phyloP scores from a whole-genome alignment of 1,140 invertebrate species.

The Meloidogyne exigua region DNA sequence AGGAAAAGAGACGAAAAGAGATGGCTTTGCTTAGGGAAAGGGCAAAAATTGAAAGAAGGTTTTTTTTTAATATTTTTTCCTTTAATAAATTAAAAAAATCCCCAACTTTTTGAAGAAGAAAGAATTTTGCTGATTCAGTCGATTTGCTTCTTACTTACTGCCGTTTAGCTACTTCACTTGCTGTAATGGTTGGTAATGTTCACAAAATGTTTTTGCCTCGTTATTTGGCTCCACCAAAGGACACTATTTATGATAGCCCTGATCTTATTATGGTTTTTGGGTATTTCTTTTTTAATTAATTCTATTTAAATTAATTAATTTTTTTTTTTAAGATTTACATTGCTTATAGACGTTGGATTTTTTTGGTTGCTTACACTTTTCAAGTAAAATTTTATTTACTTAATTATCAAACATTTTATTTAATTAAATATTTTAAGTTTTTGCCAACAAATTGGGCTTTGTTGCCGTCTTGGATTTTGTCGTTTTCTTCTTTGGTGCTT shows the following conservation, averaged over 20 bases:
- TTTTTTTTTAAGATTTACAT: slow-evolving; percentile 34
- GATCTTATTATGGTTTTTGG: slow-evolving; percentile 52
- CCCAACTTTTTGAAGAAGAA: background rate
- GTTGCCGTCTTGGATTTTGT: slow-evolving; percentile 47
- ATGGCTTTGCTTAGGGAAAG: slow-evolving; percentile 12
- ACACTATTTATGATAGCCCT: slow-evolving; percentile 49
- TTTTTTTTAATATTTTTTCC: background rate
- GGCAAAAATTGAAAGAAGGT: slow-evolving; percentile 18
- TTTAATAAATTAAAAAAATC: too few relatives aligned
- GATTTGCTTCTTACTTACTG: slow-evolving; percentile 24
- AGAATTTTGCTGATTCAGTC: slow-evolving; percentile 25
- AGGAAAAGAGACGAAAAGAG: slow-evolving; percentile 7
- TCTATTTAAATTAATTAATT: background rate
- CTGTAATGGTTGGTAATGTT: slow-evolving; percentile 51
- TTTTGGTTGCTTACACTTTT: slow-evolving; percentile 44
- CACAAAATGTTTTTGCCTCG: slow-evolving; percentile 51
- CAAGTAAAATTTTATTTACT: slow-evolving; percentile 39
- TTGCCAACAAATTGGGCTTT: slow-evolving; percentile 38
- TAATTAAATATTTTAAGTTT: slow-evolving; percentile 8
- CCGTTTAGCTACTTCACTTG: slow-evolving; percentile 42
- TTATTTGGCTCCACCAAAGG: slow-evolving; percentile 30
- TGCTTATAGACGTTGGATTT: slow-evolving; percentile 40
- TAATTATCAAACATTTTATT: slow-evolving; percentile 19
- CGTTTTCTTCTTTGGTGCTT: slow-evolving; percentile 42
- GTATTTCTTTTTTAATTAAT: slow-evolving; percentile 17